Evolutionary conservation across 2,113 vertebrate genomes (phyloP), one percentile per base, ranked within the genome.

Genomic region (Lophius piscatorius): DNA sequence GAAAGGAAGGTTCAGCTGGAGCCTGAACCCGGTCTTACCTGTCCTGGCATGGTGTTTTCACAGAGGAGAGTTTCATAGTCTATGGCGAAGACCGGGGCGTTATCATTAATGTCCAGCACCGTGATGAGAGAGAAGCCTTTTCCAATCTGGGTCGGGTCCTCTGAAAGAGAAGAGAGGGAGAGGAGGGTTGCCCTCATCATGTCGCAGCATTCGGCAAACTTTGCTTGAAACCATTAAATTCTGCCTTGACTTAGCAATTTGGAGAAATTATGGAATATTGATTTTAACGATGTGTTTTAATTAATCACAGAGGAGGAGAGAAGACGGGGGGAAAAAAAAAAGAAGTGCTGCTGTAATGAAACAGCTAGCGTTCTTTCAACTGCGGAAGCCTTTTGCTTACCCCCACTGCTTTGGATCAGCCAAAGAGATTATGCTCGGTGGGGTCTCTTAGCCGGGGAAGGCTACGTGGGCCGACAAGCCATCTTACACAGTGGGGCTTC

Each of bases 31-130:
- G 70, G 74, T 50, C 85, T 85, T 79, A 98, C 97, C 94, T 98
- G 92, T 60, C 95, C 96, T 5, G 94, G 85, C 29, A 88, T 83
- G 60, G 94, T 86, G 36, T 95, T 95, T 84, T 98, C 96, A 85
- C 97, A 98, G 1, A 98, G 91, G 0, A 92, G 92, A 35, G 95
- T 94, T 70, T 98, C 95, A 23, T 98, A 98, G 39, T 98, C 94
- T 55, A 93, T 95, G 62, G 97, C 96, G 62, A 98, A 98, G 48
- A 95, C 93, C 0, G 97, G 97, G 4, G 96, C 94, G 0, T 98
- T 98, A 78, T 98, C 97, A 34, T 98, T 98, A 51, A 98, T 93
- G 74, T 98, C 97, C 70, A 91, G 90, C 28, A 98, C 94, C 0
- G 90, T 94, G 70, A 98, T 94, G 64, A 94, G 81, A 62, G 94